Conservation (phyloP, 1,140 invertebrate genomes). For the Calliopsis andreniformis region DNA sequence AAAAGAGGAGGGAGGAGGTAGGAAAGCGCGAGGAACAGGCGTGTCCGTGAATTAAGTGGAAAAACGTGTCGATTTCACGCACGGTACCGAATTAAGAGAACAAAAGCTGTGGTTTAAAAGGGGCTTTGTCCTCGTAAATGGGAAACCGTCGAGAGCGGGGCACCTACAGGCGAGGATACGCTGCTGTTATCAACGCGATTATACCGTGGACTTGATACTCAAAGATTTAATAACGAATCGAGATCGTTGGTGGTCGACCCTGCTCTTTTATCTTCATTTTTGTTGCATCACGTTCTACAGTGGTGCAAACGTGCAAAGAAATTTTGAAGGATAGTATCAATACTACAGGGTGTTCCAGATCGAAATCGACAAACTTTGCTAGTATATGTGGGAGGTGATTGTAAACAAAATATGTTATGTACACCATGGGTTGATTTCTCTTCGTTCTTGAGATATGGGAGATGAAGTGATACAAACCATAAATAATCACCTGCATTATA, state of each 20-base stretch:
- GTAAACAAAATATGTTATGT: too few relatives aligned
- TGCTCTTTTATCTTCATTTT: not conserved
- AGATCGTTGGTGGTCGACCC: conserved; percentile 48
- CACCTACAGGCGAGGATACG: conserved; percentile 26
- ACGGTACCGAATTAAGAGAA: conserved; percentile 66
- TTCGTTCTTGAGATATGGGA: too few relatives aligned
- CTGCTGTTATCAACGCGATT: conserved; percentile 48
- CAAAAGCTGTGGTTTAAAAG: conserved; percentile 68
- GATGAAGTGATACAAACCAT: too few relatives aligned
- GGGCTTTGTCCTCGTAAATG: conserved; percentile 67
- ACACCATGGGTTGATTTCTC: too few relatives aligned
- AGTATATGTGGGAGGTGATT: too few relatives aligned
- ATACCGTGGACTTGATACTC: conserved; percentile 47
- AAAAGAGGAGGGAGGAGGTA: conserved; percentile 5
- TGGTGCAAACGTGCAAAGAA: too few relatives aligned
- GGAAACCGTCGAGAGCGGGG: conserved; percentile 52
- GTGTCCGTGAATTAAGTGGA: conserved; percentile 71
- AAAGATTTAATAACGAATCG: conserved; percentile 45
- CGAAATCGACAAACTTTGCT: too few relatives aligned
- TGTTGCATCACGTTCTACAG: too few relatives aligned
- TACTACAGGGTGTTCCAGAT: too few relatives aligned
- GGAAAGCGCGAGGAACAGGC: conserved; percentile 43
- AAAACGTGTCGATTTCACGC: conserved; percentile 72
- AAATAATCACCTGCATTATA: too few relatives aligned
- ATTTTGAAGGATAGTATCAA: too few relatives aligned